Evolutionary conservation across 2,888 invertebrate species (phyloP), one percentile per base, ranked within the genome.

Genomic region (Gandaritis pyraliata): DNA sequence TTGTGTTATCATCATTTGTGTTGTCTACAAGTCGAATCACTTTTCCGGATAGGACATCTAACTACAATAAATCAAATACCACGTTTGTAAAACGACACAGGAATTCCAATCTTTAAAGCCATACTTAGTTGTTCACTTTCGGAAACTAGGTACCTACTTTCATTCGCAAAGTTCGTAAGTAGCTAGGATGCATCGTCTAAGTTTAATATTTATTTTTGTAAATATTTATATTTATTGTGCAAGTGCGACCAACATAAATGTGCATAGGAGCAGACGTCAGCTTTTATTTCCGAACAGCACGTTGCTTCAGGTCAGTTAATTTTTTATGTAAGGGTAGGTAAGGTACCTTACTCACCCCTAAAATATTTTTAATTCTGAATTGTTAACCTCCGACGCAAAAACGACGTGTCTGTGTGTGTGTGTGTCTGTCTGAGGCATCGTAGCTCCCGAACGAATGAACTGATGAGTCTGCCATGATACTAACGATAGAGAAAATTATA

Each of bases 251-350:
- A 72, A 77, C 4, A 45, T 68, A 56, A 46, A 75, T 30, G 48
- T 71, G 7, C 80, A 83, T 43, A 81, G 89, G 53, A 77, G 64
- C 56, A 74, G 72, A 64, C 78, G 89, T 29, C 90, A 90, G 60
- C 68, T 90, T 15, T 49, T 88, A 11, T 90, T 80, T 59, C 87
- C 87, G 0, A 90, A 90, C 53, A 78, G 81, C 48, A 85, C 88
- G 1, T 15, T 87, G 11, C 66, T 87, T 1, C 88, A 88, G 80
- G 87, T 87, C 76, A 74, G 74, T 7, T 3, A 15, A 5, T 23
- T 23, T 2, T 6, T 23, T 23, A 23, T 23, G 0, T 23, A 5
- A 23, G n/a, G n/a, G n/a, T n/a, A n/a, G n/a, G n/a, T n/a, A n/a
- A n/a, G n/a, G n/a, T n/a, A n/a, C n/a, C n/a, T n/a, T n/a, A n/a